Conservation (phyloP, 2,888 invertebrate genomes). For the Melinopterus prodromus region DNA sequence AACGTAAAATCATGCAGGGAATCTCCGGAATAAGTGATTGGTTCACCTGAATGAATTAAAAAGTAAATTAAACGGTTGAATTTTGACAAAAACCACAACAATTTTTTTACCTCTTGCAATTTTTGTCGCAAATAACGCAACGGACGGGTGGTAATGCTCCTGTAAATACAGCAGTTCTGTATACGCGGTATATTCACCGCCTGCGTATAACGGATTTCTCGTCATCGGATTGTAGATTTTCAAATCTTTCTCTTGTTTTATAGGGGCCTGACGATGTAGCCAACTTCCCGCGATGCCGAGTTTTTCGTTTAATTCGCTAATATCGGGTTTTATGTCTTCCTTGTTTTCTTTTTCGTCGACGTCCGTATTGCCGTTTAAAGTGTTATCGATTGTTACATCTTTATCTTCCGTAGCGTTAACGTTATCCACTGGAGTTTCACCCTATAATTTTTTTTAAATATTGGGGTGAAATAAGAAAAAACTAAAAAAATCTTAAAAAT, state of each 20-base stretch:
- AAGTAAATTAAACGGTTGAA: not conserved
- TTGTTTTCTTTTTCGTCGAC: constrained; percentile 40
- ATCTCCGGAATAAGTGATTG: constrained; percentile 88
- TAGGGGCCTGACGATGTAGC: constrained; percentile 50
- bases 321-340: constrained; percentile 50
- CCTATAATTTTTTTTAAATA: constrained; percentile 1
- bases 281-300: constrained; percentile 47
- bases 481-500: not conserved
- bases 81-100: not conserved
- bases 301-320: constrained; percentile 43
- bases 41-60: constrained; percentile 65
- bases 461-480: too few relatives aligned
- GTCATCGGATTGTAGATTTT: constrained; percentile 71
- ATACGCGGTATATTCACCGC: constrained; percentile 75
- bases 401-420: not conserved
- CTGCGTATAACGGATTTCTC: constrained; percentile 87
- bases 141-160: constrained; percentile 90
- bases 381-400: constrained; percentile 45
- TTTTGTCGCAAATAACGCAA: constrained; percentile 85
- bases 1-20: constrained; percentile 92
- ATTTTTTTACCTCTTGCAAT: constrained; percentile 70
- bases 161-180: constrained; percentile 76
- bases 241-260: constrained; percentile 39
- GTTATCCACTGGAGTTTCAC: not conserved
- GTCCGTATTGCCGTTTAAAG: not conserved